Base-by-base conservation (phyloP, 2,797 vertebrate species). In the Gobio occitaniae region DNA sequence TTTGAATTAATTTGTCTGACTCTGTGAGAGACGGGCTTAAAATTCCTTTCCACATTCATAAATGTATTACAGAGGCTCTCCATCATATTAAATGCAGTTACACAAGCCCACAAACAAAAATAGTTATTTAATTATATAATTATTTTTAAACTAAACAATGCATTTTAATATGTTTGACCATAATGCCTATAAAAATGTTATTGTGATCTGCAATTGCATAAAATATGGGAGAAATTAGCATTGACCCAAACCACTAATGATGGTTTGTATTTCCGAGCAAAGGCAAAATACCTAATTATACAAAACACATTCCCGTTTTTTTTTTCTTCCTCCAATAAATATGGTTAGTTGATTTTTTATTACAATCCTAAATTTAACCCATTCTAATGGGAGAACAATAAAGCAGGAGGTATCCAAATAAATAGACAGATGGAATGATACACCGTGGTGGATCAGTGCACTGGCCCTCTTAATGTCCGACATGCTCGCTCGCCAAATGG, bases 401-500 rank as follows among this genome's bases (percentile, higher is more conserved):
- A 56, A 50, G 79, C 44, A 66, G 29, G 19, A 29, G 36, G 19
- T 21, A 47, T 47, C 47, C 9, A 1, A 17, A 66, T 52, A 66
- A 21, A 41, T n/a, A 32, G 3, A 71, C 48, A 70, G 44, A 61
- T 61, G 50, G 21, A 74, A 44, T 15, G 25, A 56, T 41, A 66
- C 38, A 54, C 25, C 19, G 8, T 56, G 50, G 81, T 48, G 36
- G 70, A 74, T 65, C 83, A 78, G 54, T 74, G 72, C 48, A 81
- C 65, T 82, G 76, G 83, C 52, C 36, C 74, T 82, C 41, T 78
- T 83, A 84, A 84, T 84, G 81, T 83, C 77, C 44, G 80, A 81
- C 56, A 69, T 36, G 59, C 72, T 87, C 69, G 47, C 88, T 87
- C 78, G 69, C 86, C 86, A 85, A 86, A 81, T 81, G 86, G 86